Conservation (phyloP, 2,113 vertebrate genomes). For the Sporophila hypoxantha region DNA sequence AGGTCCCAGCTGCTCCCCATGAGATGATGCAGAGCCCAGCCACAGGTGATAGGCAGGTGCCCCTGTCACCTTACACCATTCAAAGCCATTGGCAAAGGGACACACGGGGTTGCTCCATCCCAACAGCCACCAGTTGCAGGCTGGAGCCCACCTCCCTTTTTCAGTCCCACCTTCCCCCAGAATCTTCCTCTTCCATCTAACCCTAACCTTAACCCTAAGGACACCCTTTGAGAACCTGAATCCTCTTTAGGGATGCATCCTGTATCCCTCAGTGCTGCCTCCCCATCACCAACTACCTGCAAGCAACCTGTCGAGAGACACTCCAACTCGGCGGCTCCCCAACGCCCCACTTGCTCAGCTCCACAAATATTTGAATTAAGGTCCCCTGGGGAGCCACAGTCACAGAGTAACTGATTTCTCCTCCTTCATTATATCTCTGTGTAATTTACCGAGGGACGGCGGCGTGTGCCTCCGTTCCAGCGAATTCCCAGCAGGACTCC, state of each 20-base stretch:
- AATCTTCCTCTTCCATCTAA: not conserved
- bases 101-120: not conserved
- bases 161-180: not conserved
- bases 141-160: not conserved
- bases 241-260: not conserved
- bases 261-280: not conserved
- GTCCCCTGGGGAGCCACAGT: conserved; percentile 58
- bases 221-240: not conserved
- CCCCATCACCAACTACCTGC: conserved; percentile 26
- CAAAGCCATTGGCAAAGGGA: not conserved
- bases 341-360: conserved; percentile 58
- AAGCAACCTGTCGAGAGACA: conserved; percentile 32
- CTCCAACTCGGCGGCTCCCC: conserved; percentile 25
- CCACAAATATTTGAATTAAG: conserved; percentile 68
- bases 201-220: not conserved
- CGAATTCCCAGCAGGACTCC: conserved; percentile 64
- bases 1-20: not conserved
- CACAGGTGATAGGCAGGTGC: not conserved
- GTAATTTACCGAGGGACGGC: conserved; percentile 64
- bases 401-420: conserved; percentile 66
- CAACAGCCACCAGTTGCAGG: not conserved
- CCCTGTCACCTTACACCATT: not conserved
- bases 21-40: not conserved
- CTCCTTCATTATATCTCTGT: conserved; percentile 66
- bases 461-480: conserved; percentile 44